Evolutionary conservation across 2,888 invertebrate genomes (phyloP), one percentile per base, ranked within the genome.

Genomic region (Caenorhabditis wallacei): DNA sequence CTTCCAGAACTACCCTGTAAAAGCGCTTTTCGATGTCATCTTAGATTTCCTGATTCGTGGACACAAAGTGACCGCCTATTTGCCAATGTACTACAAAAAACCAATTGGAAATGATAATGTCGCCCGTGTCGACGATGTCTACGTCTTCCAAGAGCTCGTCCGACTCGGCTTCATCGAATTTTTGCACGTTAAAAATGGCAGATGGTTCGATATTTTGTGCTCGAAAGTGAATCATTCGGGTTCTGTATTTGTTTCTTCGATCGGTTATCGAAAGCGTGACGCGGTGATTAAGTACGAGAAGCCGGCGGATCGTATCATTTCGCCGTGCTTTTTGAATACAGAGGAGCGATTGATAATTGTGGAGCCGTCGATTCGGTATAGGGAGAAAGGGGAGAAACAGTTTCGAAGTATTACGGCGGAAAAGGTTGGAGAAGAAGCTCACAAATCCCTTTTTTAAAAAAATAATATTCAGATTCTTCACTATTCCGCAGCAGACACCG

Each of bases 121-220:
- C 10, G 70, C 75, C 10, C 75, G 76, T 59, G 81, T 81, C 2
- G 81, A 81, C 16, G 71, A 81, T 54, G 2, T 81, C 20, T n/a
- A 35, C 2, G 75, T 70, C 1, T 81, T 76, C 22, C 16, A 30
- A 46, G 53, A 26, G 37, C 59, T 81, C 11, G 10, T 76, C 1
- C 53, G 57, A 0, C 30, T 64, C 20, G 53, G 37, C 4, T 71
- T 66, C 22, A 66, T 81, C 37, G 30, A 59, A 16, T 81, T 81
- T 43, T 20, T 3, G 8, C 64, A 54, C 0, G 20, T 10, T 5
- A 37, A 24, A 7, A 18, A 18, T 1, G n/a, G 24, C 13, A 56
- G 22, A 5, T 81, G 75, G 81, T 76, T 81, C 43, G 26, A 54
- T 4, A 64, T 35, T 20, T 5, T 81, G n/a, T 18, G 54, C 0